Conservation (phyloP, 2,113 vertebrate genomes). For the Tichodroma muraria region DNA sequence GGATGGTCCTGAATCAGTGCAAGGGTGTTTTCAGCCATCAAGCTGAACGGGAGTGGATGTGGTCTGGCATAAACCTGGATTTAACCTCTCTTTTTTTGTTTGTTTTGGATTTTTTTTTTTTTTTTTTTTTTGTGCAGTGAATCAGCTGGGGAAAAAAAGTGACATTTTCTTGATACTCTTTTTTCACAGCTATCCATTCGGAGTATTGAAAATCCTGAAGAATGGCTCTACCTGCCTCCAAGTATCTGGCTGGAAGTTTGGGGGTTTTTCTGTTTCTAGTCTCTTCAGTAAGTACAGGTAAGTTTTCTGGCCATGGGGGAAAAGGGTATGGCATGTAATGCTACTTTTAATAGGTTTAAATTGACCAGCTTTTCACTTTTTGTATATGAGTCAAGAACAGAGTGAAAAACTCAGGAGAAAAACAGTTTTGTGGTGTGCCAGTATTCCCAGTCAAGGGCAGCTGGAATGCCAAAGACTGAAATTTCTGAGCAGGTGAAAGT, state of each 20-base stretch:
- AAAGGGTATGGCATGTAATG: not conserved
- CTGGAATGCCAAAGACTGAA: not conserved
- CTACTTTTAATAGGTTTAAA: not conserved
- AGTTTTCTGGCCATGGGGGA: not conserved
- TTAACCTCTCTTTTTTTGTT: not conserved
- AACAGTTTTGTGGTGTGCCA: not conserved
- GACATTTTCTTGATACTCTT: not conserved
- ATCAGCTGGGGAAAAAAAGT: not conserved
- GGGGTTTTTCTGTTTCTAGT: not conserved
- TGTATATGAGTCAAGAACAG: not conserved
- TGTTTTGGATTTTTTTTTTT: too few species aligned
- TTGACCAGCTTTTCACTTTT: not conserved
- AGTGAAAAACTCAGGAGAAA: not conserved
- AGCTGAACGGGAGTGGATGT: not conserved
- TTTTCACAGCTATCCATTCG: conserved; percentile 2
- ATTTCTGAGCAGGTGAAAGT: conserved; percentile 9
- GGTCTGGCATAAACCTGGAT: not conserved
- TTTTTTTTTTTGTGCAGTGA: not conserved
- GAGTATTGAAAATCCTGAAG: not conserved
- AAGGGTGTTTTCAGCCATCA: not conserved
- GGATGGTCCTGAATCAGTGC: not conserved
- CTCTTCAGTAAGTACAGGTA: conserved; percentile 7
- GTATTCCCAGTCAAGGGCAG: not conserved
- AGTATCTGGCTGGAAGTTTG: not conserved
- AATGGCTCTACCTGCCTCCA: not conserved